Percentiles rank a stretch among this genome's conserved stretches.
These are phyloP conservation scores for Platypus cylindrus DNA, from an alignment of 2,888 invertebrate species.

Conservation along the genomic window DNA sequence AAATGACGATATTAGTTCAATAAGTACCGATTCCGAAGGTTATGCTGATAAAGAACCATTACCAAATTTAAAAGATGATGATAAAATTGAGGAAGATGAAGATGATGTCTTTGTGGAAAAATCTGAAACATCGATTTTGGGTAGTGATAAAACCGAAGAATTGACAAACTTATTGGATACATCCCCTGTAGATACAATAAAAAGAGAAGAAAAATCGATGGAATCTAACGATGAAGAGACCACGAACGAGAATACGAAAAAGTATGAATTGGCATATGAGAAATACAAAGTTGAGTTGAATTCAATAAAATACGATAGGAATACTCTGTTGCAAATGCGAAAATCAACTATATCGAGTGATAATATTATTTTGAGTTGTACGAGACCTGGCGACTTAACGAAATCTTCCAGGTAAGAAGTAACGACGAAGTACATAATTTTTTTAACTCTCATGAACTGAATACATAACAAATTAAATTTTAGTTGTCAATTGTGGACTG, in stretches of 20 bases:
- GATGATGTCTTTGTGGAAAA: too few relatives aligned
- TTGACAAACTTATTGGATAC: conserved; percentile 20
- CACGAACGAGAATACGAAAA: conserved; percentile 29
- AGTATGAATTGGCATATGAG: conserved; percentile 22
- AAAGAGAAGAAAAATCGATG: conserved; percentile 17
- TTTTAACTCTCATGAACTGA: conserved; percentile 1
- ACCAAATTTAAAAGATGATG: conserved; percentile 32
- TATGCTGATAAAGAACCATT: conserved; percentile 32
- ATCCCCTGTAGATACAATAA: conserved; percentile 7
- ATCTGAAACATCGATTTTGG: too few relatives aligned
- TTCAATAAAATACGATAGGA: conserved; percentile 31
- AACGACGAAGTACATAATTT: too few relatives aligned
- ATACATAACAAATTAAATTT: background rate
- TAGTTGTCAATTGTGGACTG: conserved; percentile 22
- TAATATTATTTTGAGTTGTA: conserved; percentile 20
- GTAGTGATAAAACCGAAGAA: conserved; percentile 11
- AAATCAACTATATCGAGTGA: conserved; percentile 27
- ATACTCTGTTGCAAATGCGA: conserved; percentile 33
- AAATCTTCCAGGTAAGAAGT: conserved; percentile 11
- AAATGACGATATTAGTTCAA: conserved; percentile 27
- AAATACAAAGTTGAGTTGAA: conserved; percentile 31
- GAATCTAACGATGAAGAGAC: conserved; percentile 32
- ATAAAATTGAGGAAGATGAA: conserved; percentile 27
- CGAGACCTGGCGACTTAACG: conserved; percentile 13
- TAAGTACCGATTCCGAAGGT: conserved; percentile 32